phyloP scores from a whole-genome alignment of 35 echinoderm and acorn worm species.

The Heliocidaris erythrogramma region DNA sequence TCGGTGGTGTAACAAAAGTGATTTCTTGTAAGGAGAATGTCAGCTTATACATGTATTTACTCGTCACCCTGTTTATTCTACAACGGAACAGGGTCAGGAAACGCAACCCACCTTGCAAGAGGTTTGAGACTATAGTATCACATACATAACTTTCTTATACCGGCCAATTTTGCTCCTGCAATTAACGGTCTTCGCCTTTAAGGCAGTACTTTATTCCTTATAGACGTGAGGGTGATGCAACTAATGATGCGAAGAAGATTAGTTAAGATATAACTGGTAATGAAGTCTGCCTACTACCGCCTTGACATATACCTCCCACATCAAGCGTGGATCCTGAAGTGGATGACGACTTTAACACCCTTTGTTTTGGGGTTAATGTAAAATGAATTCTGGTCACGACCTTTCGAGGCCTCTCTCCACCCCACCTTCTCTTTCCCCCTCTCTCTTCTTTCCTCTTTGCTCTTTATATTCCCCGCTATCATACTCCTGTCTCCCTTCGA shows the following conservation, averaged over 20 bases:
- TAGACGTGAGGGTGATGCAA: background rate
- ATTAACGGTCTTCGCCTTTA: background rate
- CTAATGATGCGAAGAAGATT: background rate
- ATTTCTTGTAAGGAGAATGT: too few species aligned
- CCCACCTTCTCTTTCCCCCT: too few species aligned
- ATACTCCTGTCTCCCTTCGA: background rate
- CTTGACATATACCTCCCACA: slow-evolving; percentile 9
- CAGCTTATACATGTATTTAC: too few species aligned
- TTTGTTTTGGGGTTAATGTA: background rate
- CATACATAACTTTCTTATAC: too few species aligned
- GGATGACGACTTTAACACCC: background rate
- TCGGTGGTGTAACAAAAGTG: too few species aligned
- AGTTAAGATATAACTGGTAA: slow-evolving; percentile 4
- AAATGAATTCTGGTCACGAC: background rate
- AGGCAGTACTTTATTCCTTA: background rate
- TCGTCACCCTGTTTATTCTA: too few species aligned
- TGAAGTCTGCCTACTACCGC: background rate
- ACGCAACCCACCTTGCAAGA: too few species aligned
- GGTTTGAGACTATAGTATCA: too few species aligned
- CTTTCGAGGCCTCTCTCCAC: background rate
- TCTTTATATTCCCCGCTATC: background rate
- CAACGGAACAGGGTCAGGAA: too few species aligned
- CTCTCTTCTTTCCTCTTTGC: too few species aligned
- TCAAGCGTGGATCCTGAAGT: background rate
- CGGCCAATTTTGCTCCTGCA: too few species aligned